These are phyloP conservation scores for Prosapia bicincta DNA, from an alignment of 2,888 invertebrate genomes.

Conservation along the genomic window DNA sequence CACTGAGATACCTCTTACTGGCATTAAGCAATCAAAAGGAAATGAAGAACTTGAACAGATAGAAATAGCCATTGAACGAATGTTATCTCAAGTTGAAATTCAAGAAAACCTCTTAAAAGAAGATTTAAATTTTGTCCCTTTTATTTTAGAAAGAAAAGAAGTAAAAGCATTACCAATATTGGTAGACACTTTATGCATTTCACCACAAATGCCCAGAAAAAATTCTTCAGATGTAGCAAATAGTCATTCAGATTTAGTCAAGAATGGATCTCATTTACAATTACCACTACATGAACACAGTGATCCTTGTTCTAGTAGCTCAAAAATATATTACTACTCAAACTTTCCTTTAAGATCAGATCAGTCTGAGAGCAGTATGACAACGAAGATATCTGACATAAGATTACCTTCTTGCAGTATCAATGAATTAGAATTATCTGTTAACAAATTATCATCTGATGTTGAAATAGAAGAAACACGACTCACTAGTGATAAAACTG, in stretches of 20 bases:
- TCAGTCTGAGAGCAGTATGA: not conserved
- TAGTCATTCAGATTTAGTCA: not conserved
- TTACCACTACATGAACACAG: not conserved
- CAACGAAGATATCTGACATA: not conserved
- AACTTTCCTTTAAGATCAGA: not conserved
- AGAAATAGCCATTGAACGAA: constrained; percentile 47
- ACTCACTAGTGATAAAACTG: constrained; percentile 5
- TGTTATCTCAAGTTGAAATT: constrained; percentile 47
- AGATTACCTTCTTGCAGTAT: constrained; percentile 25
- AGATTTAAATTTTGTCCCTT: constrained; percentile 42
- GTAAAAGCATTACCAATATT: constrained; percentile 25
- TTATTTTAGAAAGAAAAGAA: constrained; percentile 24
- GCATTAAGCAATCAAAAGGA: constrained; percentile 15
- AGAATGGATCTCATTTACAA: not conserved
- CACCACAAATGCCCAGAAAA: constrained; percentile 7
- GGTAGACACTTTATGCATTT: constrained; percentile 25
- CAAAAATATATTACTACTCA: not conserved
- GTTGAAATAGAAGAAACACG: constrained; percentile 31
- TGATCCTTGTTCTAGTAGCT: not conserved
- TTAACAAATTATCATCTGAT: constrained; percentile 32
- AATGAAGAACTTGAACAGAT: constrained; percentile 42
- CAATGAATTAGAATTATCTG: constrained; percentile 32
- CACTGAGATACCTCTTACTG: not conserved
- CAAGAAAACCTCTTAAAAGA: constrained; percentile 45
- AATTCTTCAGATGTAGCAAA: not conserved